Base-by-base conservation (phyloP, 2,113 vertebrate species). In the Crotalus horridus region DNA sequence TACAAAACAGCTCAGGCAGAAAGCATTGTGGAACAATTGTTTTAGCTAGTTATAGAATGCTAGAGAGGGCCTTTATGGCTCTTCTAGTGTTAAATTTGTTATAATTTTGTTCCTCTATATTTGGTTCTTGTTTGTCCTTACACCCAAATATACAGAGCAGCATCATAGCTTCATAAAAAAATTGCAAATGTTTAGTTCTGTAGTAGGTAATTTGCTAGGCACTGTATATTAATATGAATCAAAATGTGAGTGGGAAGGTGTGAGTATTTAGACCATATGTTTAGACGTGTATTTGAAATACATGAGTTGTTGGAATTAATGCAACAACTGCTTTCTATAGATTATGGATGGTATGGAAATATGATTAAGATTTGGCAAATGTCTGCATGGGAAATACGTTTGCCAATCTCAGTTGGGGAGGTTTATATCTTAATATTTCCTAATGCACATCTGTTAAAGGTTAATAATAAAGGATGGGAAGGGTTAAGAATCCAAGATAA, bases 141-240 rank as follows among this genome's bases (percentile, higher is more conserved):
- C 5, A 74, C 5, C 15, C 15, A n/a, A 39, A 58, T 88, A 90
- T 69, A 56, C 33, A 51, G 89, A 91, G 89, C 48, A 87, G 74
- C 12, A 3, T 89, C 0, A 0, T 69, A 86, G 12, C 17, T 24
- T 56, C 92, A 51, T 39, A 51, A 88, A 74, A 56, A 58, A 2
- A 81, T 56, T 87, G 54, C 89, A 90, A 87, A 74, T 89, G 85
- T 94, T 93, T 6, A 24, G 11, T 12, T 0, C 33, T 69, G 51
- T 51, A 46, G 61, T 90, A 93, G 29, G 88, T 39, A 85, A 85
- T 12, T 89, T 81, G 43, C 54, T 93, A 23, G 59, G 55, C n/a
- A 85, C 61, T 74, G 26, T 85, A 54, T 24, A 56, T 64, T 89
- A 81, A 51, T 93, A 94, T 95, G 93, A 88, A 93, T 93, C 92